Evolutionary conservation across 2,888 invertebrate species (phyloP).

Genomic region (Phalangium opilio): DNA sequence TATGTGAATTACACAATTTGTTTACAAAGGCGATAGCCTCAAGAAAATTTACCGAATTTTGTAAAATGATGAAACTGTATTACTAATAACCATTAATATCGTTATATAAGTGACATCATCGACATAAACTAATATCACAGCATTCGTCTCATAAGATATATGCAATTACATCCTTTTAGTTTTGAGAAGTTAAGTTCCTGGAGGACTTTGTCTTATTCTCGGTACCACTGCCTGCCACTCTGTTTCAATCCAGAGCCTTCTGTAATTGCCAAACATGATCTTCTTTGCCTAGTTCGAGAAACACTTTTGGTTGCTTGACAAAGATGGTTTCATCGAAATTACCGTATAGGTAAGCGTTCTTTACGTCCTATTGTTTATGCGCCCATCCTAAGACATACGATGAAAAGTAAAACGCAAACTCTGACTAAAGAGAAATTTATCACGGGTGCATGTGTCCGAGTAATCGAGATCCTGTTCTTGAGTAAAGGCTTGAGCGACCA

Average conservation of each 20-base stretch:
- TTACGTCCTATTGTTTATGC: conserved; percentile 4
- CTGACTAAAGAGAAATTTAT: conserved; percentile 1
- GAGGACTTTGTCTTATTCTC: not conserved
- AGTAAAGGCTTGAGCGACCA: conserved; percentile 2
- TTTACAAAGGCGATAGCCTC: no score
- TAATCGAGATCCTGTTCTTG: conserved; percentile 1
- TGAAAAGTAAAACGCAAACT: not conserved
- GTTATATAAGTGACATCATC: no score
- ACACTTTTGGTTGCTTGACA: conserved; percentile 2
- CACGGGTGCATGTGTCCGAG: not conserved
- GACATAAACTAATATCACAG: no score
- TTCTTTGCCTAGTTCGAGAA: not conserved
- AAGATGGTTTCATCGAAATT: not conserved
- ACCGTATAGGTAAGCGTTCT: conserved; percentile 6
- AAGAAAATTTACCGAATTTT: no score
- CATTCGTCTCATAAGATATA: conserved; percentile 1
- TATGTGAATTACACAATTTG: no score
- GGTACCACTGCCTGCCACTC: not conserved
- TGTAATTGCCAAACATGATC: not conserved
- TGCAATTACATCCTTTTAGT: conserved; percentile 1
- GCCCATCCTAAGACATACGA: conserved; percentile 1
- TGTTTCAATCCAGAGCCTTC: conserved; percentile 1
- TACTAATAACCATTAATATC: no score
- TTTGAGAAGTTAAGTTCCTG: not conserved
- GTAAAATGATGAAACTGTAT: no score